Evolutionary conservation across 2,113 vertebrate species (phyloP), one percentile per base, ranked within the genome.

Genomic region (Cariama cristata): DNA sequence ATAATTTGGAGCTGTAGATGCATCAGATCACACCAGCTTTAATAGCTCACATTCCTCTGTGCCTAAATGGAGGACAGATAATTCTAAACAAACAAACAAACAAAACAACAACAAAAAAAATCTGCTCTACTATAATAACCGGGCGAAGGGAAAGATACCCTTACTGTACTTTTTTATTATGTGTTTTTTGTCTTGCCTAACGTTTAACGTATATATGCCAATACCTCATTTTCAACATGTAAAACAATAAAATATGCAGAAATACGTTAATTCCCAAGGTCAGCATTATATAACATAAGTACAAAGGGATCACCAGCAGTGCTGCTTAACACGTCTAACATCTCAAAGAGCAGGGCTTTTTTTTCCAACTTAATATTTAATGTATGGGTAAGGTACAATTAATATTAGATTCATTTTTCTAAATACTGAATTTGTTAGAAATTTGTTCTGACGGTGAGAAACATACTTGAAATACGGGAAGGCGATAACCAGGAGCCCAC

Each of bases 1-100:
- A 77, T 47, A 83, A 96, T 88, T 93, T 77, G 84, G 42, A 96
- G 38, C 91, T 83, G 18, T 35, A 68, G 52, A n/a, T 93, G 52
- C 79, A 96, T 35, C 72, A 77, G 86, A 69, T 47, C 88, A 50
- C 74, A 93, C 72, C 68, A 91, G 93, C 44, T 75, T 92, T 80
- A 77, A 68, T 66, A 62, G 35, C 62, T 64, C 88, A 53, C 28
- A 26, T 79, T 95, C 68, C 58, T 81, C 80, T 91, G 38, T 58
- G 76, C 67, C 77, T 89, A 53, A 95, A 74, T 4, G 81, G 56
- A 82, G 47, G 85, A 40, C 38, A 79, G 49, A 9, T 50, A 88
- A 81, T 80, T 79, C 30, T 45, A 74, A 95, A 88, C 68, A 72
- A 30, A 14, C 69, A 85, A 38, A 72, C 62, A 66, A 80, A 56